A percentile compares a stretch with the other conserved stretches of the same genome.
These are phyloP conservation scores for Lordiphosa collinella DNA, from an alignment of 1,140 invertebrate species.

Conservation along the genomic window DNA sequence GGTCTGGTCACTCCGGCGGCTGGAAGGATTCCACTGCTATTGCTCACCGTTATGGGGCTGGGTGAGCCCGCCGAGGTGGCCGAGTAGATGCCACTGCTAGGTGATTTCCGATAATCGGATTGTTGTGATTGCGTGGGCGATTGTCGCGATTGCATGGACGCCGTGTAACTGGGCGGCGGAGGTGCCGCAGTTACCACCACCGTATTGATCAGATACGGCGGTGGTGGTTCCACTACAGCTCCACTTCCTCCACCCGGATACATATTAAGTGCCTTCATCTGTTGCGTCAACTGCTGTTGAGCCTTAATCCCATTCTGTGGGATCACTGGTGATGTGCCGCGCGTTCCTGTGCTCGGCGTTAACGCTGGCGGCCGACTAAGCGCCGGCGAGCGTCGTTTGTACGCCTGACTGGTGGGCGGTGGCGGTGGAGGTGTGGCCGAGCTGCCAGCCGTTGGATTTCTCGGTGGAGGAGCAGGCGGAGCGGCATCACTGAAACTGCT, in stretches of 20 bases:
- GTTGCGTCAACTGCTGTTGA: constrained; percentile 89
- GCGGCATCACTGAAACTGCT: constrained; percentile 84
- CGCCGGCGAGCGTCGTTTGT: constrained; percentile 91
- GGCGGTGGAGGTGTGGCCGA: constrained; percentile 88
- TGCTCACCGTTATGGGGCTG: constrained; percentile 87
- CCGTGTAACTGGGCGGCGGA: constrained; percentile 87
- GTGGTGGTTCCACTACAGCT: constrained; percentile 86
- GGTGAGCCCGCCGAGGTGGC: constrained; percentile 88
- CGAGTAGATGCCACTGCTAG: constrained; percentile 86
- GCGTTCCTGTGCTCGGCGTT: constrained; percentile 81
- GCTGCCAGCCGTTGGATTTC: constrained; percentile 83
- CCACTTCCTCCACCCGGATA: constrained; percentile 83
- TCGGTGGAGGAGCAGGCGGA: constrained; percentile 86
- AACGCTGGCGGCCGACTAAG: constrained; percentile 64
- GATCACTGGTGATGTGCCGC: constrained; percentile 89
- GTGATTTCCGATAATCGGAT: constrained; percentile 88
- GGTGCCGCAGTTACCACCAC: constrained; percentile 84
- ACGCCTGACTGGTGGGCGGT: constrained; percentile 86
- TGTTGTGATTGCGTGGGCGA: constrained; percentile 88
- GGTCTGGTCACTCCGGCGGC: constrained; percentile 82
- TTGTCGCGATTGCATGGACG: constrained; percentile 91
- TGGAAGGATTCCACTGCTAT: constrained; percentile 81
- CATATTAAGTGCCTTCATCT: constrained; percentile 91
- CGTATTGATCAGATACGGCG: constrained; percentile 83
- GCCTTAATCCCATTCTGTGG: constrained; percentile 84